Evolutionary conservation across 2,888 invertebrate genomes (phyloP).

Genomic region (Aphidius colemani): DNA sequence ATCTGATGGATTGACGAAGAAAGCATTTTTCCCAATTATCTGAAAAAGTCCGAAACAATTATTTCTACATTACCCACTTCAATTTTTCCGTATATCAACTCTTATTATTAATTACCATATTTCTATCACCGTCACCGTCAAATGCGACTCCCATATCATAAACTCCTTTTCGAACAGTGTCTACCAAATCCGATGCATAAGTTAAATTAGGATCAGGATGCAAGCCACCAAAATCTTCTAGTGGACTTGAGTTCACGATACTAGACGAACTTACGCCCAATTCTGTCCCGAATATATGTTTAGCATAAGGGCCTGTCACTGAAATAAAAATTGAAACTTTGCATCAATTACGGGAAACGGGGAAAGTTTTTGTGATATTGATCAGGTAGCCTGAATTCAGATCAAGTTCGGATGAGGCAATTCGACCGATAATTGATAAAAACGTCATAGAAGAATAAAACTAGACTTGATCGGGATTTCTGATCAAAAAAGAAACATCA

Average conservation of each 20-base stretch:
- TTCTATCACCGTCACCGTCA: slow-evolving; percentile 89
- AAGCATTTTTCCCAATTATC: slow-evolving; percentile 93
- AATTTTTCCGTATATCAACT: background rate
- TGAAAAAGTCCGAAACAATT: slow-evolving; percentile 49
- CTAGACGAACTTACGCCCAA: slow-evolving; percentile 75
- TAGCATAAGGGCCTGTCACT: slow-evolving; percentile 97
- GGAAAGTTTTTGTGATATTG: no score
- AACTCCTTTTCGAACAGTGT: slow-evolving; percentile 63
- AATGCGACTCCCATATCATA: slow-evolving; percentile 93
- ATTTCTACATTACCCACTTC: background rate
- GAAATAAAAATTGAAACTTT: slow-evolving; percentile 38
- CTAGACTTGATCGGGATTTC: no score
- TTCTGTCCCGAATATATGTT: slow-evolving; percentile 84
- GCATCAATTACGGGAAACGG: no score
- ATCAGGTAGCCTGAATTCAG: no score
- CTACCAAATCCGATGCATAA: slow-evolving; percentile 78
- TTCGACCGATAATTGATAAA: no score
- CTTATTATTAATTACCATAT: slow-evolving; percentile 46
- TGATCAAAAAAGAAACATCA: no score
- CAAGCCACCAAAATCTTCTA: slow-evolving; percentile 94
- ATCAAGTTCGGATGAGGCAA: no score
- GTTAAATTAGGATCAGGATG: slow-evolving; percentile 98
- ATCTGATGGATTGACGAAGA: slow-evolving; percentile 98
- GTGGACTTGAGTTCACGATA: slow-evolving; percentile 77
- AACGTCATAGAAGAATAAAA: no score